Percentiles rank a stretch among this genome's conserved stretches.
phyloP scores from a whole-genome alignment of 2,797 vertebrate genomes.

The Ctenosaura bakeri region DNA sequence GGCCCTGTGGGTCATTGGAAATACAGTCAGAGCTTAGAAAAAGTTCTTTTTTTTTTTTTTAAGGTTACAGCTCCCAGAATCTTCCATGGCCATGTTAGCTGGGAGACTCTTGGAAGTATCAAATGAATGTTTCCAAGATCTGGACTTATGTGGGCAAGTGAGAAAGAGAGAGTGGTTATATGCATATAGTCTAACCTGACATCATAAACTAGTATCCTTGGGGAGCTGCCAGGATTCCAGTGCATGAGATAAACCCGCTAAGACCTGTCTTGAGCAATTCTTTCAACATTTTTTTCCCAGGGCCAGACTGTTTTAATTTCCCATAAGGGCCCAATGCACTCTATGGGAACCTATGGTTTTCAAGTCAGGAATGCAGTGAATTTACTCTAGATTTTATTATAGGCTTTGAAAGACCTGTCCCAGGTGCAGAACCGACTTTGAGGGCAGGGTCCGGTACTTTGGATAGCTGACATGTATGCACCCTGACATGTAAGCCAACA shows the following conservation, averaged over 20 bases:
- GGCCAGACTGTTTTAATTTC: background rate
- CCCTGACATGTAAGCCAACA: too few species aligned
- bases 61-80: background rate
- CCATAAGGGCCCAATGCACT: background rate
- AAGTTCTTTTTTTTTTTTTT: background rate
- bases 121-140: too few species aligned
- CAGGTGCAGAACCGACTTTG: too few species aligned
- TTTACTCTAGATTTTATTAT: too few species aligned
- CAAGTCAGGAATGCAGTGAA: too few species aligned
- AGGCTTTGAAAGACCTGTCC: too few species aligned
- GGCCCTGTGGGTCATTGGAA: too few species aligned
- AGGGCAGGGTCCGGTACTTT: too few species aligned
- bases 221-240: background rate
- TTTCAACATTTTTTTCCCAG: background rate
- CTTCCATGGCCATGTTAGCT: background rate
- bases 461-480: too few species aligned
- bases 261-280: background rate
- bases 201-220: background rate
- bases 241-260: background rate
- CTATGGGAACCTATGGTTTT: too few species aligned
- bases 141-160: background rate
- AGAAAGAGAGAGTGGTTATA: background rate
- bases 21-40: background rate
- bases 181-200: background rate
- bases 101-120: background rate